Evolutionary conservation across 2,888 invertebrate genomes (phyloP).

Genomic region (Caenorhabditis japonica): DNA sequence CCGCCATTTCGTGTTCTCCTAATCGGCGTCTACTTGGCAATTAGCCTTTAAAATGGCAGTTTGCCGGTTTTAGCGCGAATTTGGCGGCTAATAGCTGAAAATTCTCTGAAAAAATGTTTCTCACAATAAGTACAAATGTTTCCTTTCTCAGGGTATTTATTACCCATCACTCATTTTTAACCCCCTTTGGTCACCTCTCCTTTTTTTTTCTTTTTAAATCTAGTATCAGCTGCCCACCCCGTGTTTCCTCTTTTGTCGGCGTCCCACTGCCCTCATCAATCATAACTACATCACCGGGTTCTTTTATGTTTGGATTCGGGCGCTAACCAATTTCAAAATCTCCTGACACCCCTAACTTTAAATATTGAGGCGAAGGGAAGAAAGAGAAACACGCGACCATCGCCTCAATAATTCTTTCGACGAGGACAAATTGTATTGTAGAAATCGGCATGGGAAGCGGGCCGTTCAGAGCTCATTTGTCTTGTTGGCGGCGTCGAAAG

Average conservation of each 20-base stretch:
- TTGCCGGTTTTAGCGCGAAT: too few relatives aligned
- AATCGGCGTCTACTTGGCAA: too few relatives aligned
- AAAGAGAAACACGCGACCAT: slow-evolving; percentile 22
- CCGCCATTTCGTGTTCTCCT: too few relatives aligned
- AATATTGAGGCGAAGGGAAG: too few relatives aligned
- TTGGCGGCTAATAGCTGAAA: too few relatives aligned
- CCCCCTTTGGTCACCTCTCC: slow-evolving; percentile 1
- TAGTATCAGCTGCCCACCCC: slow-evolving; percentile 21
- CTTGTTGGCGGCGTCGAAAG: slow-evolving; percentile 12
- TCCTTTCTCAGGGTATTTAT: neutral
- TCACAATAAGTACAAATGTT: too few relatives aligned
- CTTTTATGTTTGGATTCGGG: neutral
- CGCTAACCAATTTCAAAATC: slow-evolving; percentile 4
- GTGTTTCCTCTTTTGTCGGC: slow-evolving; percentile 8
- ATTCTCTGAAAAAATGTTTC: too few relatives aligned
- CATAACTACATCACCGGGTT: slow-evolving; percentile 9
- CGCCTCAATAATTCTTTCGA: slow-evolving; percentile 27
- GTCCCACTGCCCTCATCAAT: slow-evolving; percentile 16
- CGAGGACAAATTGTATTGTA: slow-evolving; percentile 29
- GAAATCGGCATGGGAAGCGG: neutral
- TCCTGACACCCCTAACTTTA: too few relatives aligned
- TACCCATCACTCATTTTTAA: slow-evolving; percentile 12
- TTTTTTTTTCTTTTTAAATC: neutral
- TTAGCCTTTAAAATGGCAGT: too few relatives aligned
- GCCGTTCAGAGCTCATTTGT: slow-evolving; percentile 15